These are phyloP conservation scores for Cynocephalus volans DNA, from an alignment of 2,113 vertebrate genomes.

Conservation along the genomic window DNA sequence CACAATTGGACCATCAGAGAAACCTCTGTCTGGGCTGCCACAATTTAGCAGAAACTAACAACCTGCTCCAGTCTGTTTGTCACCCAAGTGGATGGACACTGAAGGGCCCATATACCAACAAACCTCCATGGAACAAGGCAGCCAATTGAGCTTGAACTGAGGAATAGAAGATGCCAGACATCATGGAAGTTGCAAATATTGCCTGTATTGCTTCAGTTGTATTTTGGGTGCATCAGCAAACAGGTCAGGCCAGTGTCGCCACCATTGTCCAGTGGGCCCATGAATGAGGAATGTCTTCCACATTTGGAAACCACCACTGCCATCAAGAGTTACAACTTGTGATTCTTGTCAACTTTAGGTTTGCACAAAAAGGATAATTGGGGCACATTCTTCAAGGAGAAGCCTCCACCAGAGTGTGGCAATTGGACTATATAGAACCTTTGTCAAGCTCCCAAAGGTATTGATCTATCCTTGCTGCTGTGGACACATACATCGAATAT, in stretches of 20 bases:
- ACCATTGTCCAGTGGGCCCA: too few species aligned
- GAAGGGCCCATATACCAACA: background rate
- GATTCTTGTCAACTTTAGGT: background rate
- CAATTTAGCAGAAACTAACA: background rate
- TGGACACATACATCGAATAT: background rate
- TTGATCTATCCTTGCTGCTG: background rate
- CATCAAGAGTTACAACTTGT: background rate
- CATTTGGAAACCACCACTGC: background rate
- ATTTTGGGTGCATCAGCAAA: background rate
- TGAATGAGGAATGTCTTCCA: background rate
- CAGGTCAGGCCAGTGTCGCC: background rate
- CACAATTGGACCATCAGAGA: background rate
- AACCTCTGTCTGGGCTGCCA: background rate
- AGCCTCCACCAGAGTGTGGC: background rate
- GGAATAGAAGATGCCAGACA: background rate
- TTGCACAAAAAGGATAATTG: background rate
- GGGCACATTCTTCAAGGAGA: background rate
- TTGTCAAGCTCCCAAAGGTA: background rate
- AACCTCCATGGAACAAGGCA: background rate
- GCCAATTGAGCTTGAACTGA: too few species aligned
- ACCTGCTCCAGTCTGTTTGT: background rate
- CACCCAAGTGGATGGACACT: background rate
- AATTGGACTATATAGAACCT: background rate
- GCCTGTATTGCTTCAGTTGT: background rate
- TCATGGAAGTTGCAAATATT: background rate